A percentile compares a stretch with the other conserved stretches of the same genome.
Evolutionary conservation across 92 coral and sea anemone genomes (phyloP).

Genomic region (Heteractis magnifica): DNA sequence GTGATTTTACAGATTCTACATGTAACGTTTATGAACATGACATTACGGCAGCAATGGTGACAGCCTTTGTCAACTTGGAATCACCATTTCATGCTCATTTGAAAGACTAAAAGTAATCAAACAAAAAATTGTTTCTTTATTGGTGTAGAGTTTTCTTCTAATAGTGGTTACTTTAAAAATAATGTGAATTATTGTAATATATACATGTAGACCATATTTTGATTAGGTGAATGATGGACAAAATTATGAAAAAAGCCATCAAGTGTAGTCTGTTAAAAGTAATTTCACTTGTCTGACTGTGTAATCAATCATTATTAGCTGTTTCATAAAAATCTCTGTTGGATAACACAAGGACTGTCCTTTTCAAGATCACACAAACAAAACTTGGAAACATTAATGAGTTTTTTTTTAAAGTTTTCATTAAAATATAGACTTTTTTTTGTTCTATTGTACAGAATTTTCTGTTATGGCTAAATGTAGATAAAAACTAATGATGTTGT

Average conservation of each 20-base stretch:
- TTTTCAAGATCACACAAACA: not conserved
- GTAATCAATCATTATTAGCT: slow-evolving; percentile 4
- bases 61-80: too few species aligned
- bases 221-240: not conserved
- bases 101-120: too few species aligned
- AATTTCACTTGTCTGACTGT: not conserved
- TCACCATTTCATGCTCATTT: too few species aligned
- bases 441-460: not conserved
- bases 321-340: slow-evolving; percentile 5
- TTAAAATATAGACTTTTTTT: not conserved
- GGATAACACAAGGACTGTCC: not conserved
- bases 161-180: too few species aligned
- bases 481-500: not conserved
- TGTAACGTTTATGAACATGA: too few species aligned
- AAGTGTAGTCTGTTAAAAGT: not conserved
- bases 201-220: too few species aligned
- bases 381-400: not conserved
- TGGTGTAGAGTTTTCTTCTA: too few species aligned
- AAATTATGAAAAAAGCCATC: not conserved
- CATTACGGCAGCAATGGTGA: too few species aligned
- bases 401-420: not conserved
- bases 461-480: not conserved
- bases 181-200: too few species aligned
- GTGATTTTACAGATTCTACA: too few species aligned
- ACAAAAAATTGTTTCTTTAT: too few species aligned